Evolutionary conservation across 2,888 invertebrate genomes (phyloP), one percentile per base, ranked within the genome.

Genomic region (Drosophila nr. perissopoda): DNA sequence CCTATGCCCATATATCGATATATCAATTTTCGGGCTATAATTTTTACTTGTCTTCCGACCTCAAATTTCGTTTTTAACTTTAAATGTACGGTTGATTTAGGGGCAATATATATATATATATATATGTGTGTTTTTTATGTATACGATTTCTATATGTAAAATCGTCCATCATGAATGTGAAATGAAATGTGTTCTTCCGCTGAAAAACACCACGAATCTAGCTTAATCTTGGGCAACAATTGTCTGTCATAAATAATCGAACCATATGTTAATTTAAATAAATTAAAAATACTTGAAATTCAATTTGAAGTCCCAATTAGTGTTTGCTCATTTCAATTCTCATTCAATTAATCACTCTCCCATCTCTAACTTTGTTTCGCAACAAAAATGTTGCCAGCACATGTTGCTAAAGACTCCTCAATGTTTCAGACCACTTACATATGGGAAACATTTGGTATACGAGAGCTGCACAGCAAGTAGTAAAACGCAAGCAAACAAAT

Each of bases 401-500:
- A 71, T 71, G 72, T 71, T 71, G 62, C 63, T 56, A 51, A 71
- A 2, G 34, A 49, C 13, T 62, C 7, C 8, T 4, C 2, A 48
- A 48, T 53, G 60, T 70, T 38, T 52, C 70, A 21, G 16, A 46
- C 36, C 51, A 21, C n/a, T 36, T 42, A 16, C 18, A 27, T 38
- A 16, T 27, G n/a, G 46, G 29, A 40, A 36, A 27, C 51, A 46
- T 46, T 53, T 46, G 53, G 62, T 25, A 38, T 34, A 31, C 58
- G 42, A 57, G 60, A 66, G 56, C 34, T 25, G 11, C 60, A 52
- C 18, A 69, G 62, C 42, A 56, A 49, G 38, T 48, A 48, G 34
- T 40, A 54, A 49, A 62, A 68, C 48, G 73, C 59, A 61, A 48
- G 61, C 42, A 66, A 63, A 71, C 75, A 75, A 77, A 77, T 77